Evolutionary conservation across 2,888 invertebrate species (phyloP).

Genomic region (Aphidius colemani): DNA sequence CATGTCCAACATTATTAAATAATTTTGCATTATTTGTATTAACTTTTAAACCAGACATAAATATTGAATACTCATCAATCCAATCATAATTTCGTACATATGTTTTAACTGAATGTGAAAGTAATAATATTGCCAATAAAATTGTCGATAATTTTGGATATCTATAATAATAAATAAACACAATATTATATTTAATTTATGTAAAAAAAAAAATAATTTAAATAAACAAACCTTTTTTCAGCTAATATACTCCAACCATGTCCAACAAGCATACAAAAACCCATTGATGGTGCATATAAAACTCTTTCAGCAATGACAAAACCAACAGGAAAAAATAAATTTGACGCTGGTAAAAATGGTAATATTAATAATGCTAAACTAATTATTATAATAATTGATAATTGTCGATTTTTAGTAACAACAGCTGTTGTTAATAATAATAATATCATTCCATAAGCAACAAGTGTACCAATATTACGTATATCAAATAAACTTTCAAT

Average conservation of each 20-base stretch:
- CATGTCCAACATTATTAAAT: constrained; percentile 97
- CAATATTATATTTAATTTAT: not conserved
- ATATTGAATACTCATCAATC: constrained; percentile 91
- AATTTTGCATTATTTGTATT: constrained; percentile 93
- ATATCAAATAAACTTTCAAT: constrained; percentile 78
- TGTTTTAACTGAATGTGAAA: constrained; percentile 84
- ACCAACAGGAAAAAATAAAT: constrained; percentile 96
- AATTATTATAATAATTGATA: constrained; percentile 73
- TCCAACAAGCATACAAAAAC: constrained; percentile 90
- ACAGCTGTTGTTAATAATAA: constrained; percentile 66
- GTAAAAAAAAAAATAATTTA: not conserved
- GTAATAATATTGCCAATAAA: constrained; percentile 70
- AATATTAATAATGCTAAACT: constrained; percentile 84
- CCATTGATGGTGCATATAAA: constrained; percentile 97
- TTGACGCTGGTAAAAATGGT: constrained; percentile 94
- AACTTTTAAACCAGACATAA: constrained; percentile 86
- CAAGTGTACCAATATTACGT: constrained; percentile 80
- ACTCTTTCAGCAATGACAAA: constrained; percentile 96
- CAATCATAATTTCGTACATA: constrained; percentile 89
- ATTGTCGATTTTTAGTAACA: constrained; percentile 66
- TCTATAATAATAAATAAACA: constrained; percentile 47
- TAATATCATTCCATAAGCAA: constrained; percentile 68
- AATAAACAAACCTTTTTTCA: constrained; percentile 63
- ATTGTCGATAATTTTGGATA: constrained; percentile 70
- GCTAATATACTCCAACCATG: constrained; percentile 79